Evolutionary conservation across 2,797 vertebrate species (phyloP).

Genomic region (Hemitrygon akajei): DNA sequence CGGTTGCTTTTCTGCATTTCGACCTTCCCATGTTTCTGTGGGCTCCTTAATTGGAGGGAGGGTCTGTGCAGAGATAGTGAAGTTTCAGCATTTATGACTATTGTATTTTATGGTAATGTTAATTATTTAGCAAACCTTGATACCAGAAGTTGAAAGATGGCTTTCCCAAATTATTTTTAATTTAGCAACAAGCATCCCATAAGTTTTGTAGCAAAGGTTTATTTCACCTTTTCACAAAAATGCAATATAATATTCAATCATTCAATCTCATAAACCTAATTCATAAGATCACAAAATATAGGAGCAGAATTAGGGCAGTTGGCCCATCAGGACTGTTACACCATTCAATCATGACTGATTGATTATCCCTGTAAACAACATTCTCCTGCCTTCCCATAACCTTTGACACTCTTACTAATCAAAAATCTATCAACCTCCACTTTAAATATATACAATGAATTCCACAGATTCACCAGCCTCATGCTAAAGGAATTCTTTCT

Average conservation of each 20-base stretch:
- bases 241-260: no score
- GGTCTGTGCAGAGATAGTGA: slow-evolving; percentile 56
- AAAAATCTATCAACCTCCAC: no score
- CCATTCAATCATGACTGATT: no score
- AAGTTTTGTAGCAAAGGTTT: not conserved
- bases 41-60: slow-evolving; percentile 70
- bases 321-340: no score
- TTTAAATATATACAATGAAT: no score
- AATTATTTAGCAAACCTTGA: not conserved
- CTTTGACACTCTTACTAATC: no score
- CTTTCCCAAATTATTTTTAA: not conserved
- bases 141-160: not conserved
- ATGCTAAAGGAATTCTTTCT: no score
- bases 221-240: not conserved
- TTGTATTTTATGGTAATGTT: not conserved
- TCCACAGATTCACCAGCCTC: no score
- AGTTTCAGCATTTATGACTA: not conserved
- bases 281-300: not conserved
- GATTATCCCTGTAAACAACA: no score
- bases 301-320: no score
- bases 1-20: slow-evolving; percentile 40
- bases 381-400: no score
- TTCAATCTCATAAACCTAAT: not conserved
- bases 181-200: not conserved
- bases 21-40: slow-evolving; percentile 8